Base-by-base conservation (phyloP, 2,797 vertebrate species). In the Sphenodon punctatus region DNA sequence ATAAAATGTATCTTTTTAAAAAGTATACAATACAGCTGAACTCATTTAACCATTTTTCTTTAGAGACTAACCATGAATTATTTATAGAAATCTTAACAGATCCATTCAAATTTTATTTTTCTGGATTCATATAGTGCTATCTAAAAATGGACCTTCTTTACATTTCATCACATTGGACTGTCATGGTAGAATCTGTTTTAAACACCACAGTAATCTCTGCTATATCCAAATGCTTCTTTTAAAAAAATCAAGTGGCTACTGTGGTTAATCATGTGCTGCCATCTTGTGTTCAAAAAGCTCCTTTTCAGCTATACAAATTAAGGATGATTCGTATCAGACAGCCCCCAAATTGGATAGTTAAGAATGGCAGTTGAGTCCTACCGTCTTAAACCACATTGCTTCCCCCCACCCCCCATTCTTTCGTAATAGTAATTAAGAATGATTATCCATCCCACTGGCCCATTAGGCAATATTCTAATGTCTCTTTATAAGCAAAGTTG, bases 241-340 rank as follows among this genome's bases (percentile, higher is more conserved):
- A 34, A 3, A 34, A 15, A 9, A 22, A 61, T 25, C 39, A 23
- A 30, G 22, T 4, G 68, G 43, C 2, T 53, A 5, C 20, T 66
- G 58, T 5, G 59, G 27, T 1, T 32, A 69, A 32, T 15, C 38
- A 61, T 79, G 73, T 48, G 74, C 75, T 93, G 90, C 92, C 93
- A 91, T 38, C 93, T 49, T 87, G 91, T 92, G 94, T 84, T 82
- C 91, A 87, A 68, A 64, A 23, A 75, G 46, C 1, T 64, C 2
- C 5, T 80, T 20, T 73, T 61, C 7, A 10, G 42, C 32, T 68
- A 17, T 27, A 2, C 41, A 30, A 67, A 79, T 19, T 7, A 3
- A 6, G 9, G 83, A 42, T 17, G 10, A 7, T 60, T 12, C 15
- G 23, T 22, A 51, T 10, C 2, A 16, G 53, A 60, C 17, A 43